phyloP scores from a whole-genome alignment of 2,797 vertebrate genomes.

The Macropus fuliginosus region DNA sequence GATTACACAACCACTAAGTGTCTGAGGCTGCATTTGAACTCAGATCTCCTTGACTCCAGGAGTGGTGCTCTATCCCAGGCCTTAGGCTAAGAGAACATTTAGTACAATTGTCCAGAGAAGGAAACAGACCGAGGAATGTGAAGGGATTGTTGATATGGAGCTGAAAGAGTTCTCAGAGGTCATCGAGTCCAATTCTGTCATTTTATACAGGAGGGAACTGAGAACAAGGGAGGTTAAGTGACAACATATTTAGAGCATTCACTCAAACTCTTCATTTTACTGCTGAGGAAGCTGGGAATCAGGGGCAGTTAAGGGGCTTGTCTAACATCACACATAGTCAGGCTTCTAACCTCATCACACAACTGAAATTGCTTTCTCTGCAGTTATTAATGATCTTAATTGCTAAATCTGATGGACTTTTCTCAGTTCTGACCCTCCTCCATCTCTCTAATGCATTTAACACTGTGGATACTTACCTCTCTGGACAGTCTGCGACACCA shows the following conservation, averaged over 20 bases:
- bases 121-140: neutral
- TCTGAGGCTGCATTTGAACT: neutral
- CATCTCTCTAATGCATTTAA: neutral
- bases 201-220: neutral
- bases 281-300: neutral
- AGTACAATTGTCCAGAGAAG: neutral
- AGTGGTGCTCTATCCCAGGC: neutral
- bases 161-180: neutral
- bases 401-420: neutral
- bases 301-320: neutral
- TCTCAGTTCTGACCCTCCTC: neutral
- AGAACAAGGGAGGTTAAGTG: neutral
- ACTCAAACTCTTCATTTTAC: neutral
- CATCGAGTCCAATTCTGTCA: neutral
- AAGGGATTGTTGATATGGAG: neutral
- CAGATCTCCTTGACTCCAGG: neutral
- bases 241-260: neutral
- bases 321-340: neutral
- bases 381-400: too few relatives aligned
- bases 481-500: too few relatives aligned
- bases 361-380: neutral
- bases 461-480: neutral
- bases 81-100: neutral
- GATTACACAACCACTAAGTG: neutral
- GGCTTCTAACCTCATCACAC: neutral